Percentiles rank a stretch among this genome's conserved stretches.
Evolutionary conservation across 2,888 invertebrate genomes (phyloP).

Genomic region (Aporophyla nigra): DNA sequence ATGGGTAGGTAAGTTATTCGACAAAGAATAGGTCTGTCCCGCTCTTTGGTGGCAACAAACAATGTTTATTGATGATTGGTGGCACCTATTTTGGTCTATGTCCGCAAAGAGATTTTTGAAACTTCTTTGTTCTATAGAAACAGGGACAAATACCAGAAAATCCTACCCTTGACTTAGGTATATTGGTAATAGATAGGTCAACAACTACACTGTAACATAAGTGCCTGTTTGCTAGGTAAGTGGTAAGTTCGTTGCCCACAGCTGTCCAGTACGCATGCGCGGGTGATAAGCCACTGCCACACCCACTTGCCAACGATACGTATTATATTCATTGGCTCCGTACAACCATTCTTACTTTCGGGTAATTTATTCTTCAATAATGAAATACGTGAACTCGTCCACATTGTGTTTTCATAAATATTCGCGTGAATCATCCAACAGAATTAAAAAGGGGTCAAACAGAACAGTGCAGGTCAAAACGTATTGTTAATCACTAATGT

Average conservation of each 20-base stretch:
- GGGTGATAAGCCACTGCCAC: conserved; percentile 40
- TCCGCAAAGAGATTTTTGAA: neutral
- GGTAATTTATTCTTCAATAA: conserved; percentile 53
- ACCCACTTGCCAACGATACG: conserved; percentile 48
- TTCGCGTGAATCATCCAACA: conserved; percentile 60
- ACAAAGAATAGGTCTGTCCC: too few species aligned
- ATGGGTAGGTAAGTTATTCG: neutral
- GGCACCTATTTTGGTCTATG: neutral
- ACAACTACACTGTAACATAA: neutral
- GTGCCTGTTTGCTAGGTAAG: neutral
- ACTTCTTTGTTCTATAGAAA: neutral
- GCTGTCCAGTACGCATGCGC: conserved; percentile 54
- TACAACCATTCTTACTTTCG: conserved; percentile 34
- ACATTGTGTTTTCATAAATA: conserved; percentile 45
- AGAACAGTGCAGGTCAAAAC: conserved; percentile 48
- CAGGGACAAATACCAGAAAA: neutral
- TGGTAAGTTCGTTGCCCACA: conserved; percentile 20
- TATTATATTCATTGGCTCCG: conserved; percentile 36
- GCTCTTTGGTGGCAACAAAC: neutral
- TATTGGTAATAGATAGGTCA: neutral
- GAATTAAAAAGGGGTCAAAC: conserved; percentile 57
- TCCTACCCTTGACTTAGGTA: too few species aligned
- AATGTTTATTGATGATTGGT: neutral
- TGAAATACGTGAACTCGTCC: conserved; percentile 35
- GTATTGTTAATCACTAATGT: conserved; percentile 51